Evolutionary conservation across 2,797 vertebrate species (phyloP).

Genomic region (Zenarchopterus dispar): DNA sequence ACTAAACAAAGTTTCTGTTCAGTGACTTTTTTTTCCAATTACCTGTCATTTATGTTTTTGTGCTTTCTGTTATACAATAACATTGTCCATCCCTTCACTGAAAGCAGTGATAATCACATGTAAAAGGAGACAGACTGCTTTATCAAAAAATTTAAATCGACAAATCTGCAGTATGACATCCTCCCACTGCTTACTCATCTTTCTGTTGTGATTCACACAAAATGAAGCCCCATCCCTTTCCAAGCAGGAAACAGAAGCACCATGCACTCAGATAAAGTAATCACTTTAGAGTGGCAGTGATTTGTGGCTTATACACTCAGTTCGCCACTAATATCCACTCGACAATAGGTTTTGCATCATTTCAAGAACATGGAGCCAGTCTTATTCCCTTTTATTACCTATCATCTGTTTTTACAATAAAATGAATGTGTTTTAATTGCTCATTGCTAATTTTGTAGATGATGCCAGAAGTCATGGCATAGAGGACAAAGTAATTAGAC

Average conservation of each 20-base stretch:
- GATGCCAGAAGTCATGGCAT: too few relatives aligned
- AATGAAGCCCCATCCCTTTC: not conserved
- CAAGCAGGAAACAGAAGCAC: conserved; percentile 18
- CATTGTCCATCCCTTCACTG: not conserved
- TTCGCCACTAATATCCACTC: conserved; percentile 14
- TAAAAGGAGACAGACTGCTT: not conserved
- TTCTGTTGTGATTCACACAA: conserved; percentile 46
- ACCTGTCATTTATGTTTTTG: too few relatives aligned
- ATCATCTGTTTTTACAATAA: conserved; percentile 25
- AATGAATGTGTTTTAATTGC: not conserved
- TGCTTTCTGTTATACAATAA: too few relatives aligned
- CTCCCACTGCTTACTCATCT: conserved; percentile 41
- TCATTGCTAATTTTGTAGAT: too few relatives aligned
- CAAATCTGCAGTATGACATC: conserved; percentile 6
- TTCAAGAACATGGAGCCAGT: conserved; percentile 20
- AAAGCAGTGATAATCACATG: not conserved
- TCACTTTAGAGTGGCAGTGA: conserved; percentile 41
- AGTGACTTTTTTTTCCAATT: too few relatives aligned
- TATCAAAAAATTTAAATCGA: not conserved
- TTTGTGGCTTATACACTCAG: conserved; percentile 3
- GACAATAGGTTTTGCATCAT: conserved; percentile 18
- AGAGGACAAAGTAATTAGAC: too few relatives aligned
- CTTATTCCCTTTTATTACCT: conserved; percentile 4
- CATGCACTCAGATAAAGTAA: conserved; percentile 39
- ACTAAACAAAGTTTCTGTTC: not conserved